Percentiles rank a stretch among this genome's conserved stretches.
Conservation (phyloP, 2,113 vertebrate genomes). For the Tringa solitaria region DNA sequence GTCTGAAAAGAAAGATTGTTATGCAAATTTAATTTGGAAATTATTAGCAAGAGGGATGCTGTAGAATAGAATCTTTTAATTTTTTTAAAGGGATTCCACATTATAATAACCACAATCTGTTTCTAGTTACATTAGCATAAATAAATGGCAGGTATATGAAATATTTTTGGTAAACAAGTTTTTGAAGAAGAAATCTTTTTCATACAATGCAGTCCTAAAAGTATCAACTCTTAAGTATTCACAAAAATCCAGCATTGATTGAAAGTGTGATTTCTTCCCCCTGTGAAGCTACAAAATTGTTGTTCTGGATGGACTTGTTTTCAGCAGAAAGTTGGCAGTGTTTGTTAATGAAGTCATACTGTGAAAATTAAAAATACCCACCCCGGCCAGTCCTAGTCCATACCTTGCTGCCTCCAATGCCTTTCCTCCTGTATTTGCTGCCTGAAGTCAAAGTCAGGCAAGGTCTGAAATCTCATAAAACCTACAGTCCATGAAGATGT, state of each 20-base stretch:
- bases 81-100: neutral
- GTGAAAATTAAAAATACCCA: neutral
- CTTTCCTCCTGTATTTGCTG: neutral
- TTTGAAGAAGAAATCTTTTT: neutral
- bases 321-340: constrained; percentile 26
- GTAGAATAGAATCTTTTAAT: neutral
- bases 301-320: constrained; percentile 33
- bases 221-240: neutral
- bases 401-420: neutral
- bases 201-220: neutral
- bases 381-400: neutral
- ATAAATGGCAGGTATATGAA: neutral
- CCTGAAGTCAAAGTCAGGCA: neutral
- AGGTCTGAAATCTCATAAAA: neutral
- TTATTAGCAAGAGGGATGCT: neutral
- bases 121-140: neutral
- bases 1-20: constrained; percentile 13
- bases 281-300: neutral
- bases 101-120: neutral
- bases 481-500: neutral
- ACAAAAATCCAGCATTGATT: neutral
- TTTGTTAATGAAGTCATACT: neutral
- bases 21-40: constrained; percentile 39
- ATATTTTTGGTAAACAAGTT: neutral
- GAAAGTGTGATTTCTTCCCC: neutral